Percentiles rank a stretch among this genome's conserved stretches.
Evolutionary conservation across 2,888 invertebrate species (phyloP).

Genomic region (Meandrusa payeni): DNA sequence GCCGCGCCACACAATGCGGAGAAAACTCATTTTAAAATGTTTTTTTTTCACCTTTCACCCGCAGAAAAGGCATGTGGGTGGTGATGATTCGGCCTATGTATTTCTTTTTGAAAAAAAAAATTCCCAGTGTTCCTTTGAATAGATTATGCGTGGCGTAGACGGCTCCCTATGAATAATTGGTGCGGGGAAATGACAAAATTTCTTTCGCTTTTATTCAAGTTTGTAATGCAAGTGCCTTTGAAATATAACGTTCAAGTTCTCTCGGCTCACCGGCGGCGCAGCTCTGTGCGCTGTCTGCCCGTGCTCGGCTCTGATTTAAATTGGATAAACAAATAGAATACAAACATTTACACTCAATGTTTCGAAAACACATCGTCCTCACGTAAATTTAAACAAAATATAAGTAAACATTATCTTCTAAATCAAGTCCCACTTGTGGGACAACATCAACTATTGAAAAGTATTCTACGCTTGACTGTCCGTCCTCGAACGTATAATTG

Average conservation of each 20-base stretch:
- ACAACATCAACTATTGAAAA: no score
- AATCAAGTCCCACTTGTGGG: no score
- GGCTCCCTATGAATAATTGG: slow-evolving; percentile 21
- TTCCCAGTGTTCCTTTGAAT: slow-evolving; percentile 20
- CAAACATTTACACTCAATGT: no score
- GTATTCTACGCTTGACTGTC: no score
- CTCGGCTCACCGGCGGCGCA: slow-evolving; percentile 9
- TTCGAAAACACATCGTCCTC: no score
- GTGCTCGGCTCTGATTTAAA: no score
- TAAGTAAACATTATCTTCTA: no score
- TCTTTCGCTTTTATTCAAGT: slow-evolving; percentile 22
- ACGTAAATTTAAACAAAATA: no score
- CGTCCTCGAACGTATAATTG: no score
- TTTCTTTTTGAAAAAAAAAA: slow-evolving; percentile 24
- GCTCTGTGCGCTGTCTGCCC: neutral
- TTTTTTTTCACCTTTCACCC: slow-evolving; percentile 33
- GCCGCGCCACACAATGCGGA: slow-evolving; percentile 33
- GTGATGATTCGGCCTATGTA: slow-evolving; percentile 33
- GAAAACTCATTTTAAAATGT: slow-evolving; percentile 37
- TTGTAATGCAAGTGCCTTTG: slow-evolving; percentile 22
- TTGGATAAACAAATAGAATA: no score
- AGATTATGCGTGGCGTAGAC: slow-evolving; percentile 23
- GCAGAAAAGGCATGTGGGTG: slow-evolving; percentile 33
- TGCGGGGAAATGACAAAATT: slow-evolving; percentile 23
- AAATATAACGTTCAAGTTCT: slow-evolving; percentile 15